Percentiles rank a stretch among this genome's conserved stretches.
These are phyloP conservation scores for Lytechinus variegatus DNA, from an alignment of 35 echinoderm and acorn worm species.

Conservation along the genomic window DNA sequence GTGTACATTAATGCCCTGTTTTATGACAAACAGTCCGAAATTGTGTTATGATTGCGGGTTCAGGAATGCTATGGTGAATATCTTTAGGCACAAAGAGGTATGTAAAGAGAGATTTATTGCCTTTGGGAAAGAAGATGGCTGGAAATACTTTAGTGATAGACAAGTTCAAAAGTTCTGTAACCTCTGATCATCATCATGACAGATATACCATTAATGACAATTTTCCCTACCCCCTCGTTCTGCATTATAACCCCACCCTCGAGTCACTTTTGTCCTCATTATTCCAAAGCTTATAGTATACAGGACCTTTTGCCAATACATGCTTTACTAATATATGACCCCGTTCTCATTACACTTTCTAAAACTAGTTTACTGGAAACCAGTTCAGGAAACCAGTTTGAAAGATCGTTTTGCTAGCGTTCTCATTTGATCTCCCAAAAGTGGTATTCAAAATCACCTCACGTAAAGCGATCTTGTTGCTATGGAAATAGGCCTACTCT, in stretches of 20 bases:
- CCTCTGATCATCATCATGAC: not conserved
- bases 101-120: conserved; percentile 19
- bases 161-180: conserved; percentile 5
- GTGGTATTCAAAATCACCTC: too few relatives aligned
- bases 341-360: too few relatives aligned
- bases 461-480: too few relatives aligned
- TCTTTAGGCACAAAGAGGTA: not conserved
- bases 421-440: too few relatives aligned
- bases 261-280: not conserved
- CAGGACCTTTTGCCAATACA: too few relatives aligned
- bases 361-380: too few relatives aligned
- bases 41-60: not conserved
- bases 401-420: too few relatives aligned
- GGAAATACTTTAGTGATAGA: not conserved
- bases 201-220: not conserved
- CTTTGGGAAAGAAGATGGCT: not conserved
- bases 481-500: too few relatives aligned
- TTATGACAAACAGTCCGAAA: not conserved
- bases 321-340: too few relatives aligned
- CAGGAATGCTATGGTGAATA: not conserved
- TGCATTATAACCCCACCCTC: not conserved
- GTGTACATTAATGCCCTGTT: not conserved
- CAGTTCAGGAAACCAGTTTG: too few relatives aligned
- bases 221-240: not conserved
- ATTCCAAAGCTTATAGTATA: not conserved